phyloP scores from a whole-genome alignment of 2,888 invertebrate species.

The Epinotia bilunana region DNA sequence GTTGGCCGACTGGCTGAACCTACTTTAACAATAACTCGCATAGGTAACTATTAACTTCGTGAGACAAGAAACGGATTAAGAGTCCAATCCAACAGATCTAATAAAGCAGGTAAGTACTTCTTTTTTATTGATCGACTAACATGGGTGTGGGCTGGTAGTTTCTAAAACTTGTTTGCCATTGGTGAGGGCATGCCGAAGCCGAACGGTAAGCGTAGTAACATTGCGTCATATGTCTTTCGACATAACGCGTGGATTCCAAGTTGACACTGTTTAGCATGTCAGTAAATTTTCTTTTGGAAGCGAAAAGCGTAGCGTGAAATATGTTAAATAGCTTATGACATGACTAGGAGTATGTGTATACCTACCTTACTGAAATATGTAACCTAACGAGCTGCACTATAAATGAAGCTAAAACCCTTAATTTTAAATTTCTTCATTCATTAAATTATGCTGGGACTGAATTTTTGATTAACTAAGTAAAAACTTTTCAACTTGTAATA shows the following conservation, averaged over 20 bases:
- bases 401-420: too few relatives aligned
- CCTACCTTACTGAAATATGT: too few relatives aligned
- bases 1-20: not conserved
- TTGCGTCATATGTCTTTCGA: slow-evolving; percentile 39
- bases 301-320: slow-evolving; percentile 18
- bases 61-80: not conserved
- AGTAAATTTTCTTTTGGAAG: slow-evolving; percentile 27
- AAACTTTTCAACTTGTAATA: too few relatives aligned
- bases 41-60: too few relatives aligned
- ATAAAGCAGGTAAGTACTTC: slow-evolving; percentile 19
- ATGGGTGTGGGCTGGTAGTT: slow-evolving; percentile 38
- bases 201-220: slow-evolving; percentile 34
- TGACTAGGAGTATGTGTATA: not conserved
- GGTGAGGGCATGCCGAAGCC: slow-evolving; percentile 26
- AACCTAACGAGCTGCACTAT: too few relatives aligned
- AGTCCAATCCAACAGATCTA: not conserved
- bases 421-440: too few relatives aligned
- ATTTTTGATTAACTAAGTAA: too few relatives aligned
- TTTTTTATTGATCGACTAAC: slow-evolving; percentile 12
- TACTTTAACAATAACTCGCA: not conserved
- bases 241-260: slow-evolving; percentile 33
- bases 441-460: too few relatives aligned
- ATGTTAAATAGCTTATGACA: not conserved
- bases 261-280: slow-evolving; percentile 36
- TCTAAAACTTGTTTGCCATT: slow-evolving; percentile 41